A percentile compares a stretch with the other conserved stretches of the same genome.
Conservation (phyloP, 2,888 invertebrate genomes). For the Sclerodermus sp. region DNA sequence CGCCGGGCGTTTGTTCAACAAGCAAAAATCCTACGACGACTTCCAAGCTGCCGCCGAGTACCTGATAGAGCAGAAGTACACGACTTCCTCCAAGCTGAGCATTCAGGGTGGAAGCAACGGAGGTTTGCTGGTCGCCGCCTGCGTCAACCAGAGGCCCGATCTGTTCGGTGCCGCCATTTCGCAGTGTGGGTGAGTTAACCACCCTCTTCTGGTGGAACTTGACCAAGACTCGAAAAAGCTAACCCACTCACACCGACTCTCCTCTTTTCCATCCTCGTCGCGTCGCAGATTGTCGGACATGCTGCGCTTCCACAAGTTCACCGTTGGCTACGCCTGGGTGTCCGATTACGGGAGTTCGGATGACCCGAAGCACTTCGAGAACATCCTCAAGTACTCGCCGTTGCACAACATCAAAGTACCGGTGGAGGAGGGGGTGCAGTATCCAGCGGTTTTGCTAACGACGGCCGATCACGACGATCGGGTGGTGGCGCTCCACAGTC, state of each 20-base stretch:
- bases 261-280: background rate
- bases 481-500: conserved; percentile 95
- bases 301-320: conserved; percentile 97
- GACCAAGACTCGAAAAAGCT: too few species aligned
- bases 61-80: conserved; percentile 79
- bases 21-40: conserved; percentile 97
- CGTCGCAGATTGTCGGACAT: conserved; percentile 90
- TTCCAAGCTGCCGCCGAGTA: conserved; percentile 91
- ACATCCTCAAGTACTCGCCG: conserved; percentile 86
- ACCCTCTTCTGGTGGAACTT: too few species aligned
- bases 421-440: conserved; percentile 70
- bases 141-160: conserved; percentile 92
- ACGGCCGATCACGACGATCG: conserved; percentile 99
- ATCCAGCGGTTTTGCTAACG: conserved; percentile 87
- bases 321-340: conserved; percentile 95
- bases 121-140: conserved; percentile 92
- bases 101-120: conserved; percentile 98
- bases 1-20: conserved; percentile 84
- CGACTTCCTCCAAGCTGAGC: conserved; percentile 71
- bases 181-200: conserved; percentile 83
- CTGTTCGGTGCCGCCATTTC: conserved; percentile 90
- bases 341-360: conserved; percentile 95
- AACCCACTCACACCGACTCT: too few species aligned
- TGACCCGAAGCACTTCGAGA: conserved; percentile 81
- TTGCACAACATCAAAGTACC: conserved; percentile 80